A percentile compares a stretch with the other conserved stretches of the same genome.
Conservation (phyloP, 2,888 invertebrate genomes). For the Sminthurides aquaticus region DNA sequence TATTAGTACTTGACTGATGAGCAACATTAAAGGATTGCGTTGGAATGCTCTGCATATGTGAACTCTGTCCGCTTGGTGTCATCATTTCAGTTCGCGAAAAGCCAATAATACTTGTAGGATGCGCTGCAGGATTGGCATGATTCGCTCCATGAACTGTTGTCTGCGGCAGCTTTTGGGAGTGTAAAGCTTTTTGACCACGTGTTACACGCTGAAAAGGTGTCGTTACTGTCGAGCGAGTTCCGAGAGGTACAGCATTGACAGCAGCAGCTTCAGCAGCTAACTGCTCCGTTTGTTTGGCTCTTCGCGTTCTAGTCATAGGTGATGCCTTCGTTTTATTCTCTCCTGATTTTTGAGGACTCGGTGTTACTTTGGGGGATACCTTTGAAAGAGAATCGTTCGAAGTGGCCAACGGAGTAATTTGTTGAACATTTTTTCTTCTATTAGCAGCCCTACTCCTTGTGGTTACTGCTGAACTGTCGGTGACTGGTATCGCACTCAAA, state of each 20-base stretch:
- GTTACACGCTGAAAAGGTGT: neutral
- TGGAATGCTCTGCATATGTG: neutral
- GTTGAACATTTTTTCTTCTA: neutral
- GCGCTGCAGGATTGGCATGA: neutral
- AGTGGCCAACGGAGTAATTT: neutral
- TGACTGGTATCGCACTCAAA: too few species aligned
- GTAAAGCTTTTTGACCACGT: neutral
- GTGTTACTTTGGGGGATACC: neutral
- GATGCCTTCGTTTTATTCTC: neutral
- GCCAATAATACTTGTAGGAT: neutral
- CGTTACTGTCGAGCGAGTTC: neutral
- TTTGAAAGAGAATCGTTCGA: neutral
- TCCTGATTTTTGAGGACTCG: neutral
- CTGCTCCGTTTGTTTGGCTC: slow-evolving; percentile 9
- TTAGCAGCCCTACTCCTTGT: neutral
- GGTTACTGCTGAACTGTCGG: neutral
- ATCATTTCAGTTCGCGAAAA: neutral
- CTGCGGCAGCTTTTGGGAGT: neutral
- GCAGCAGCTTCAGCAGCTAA: slow-evolving; percentile 20
- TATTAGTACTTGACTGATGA: neutral
- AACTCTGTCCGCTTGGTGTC: neutral
- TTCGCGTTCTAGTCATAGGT: neutral
- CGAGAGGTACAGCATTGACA: slow-evolving; percentile 18
- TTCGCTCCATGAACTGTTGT: neutral
- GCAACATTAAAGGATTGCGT: neutral